These are phyloP conservation scores for Onychomys arenicola DNA, from an alignment of 2,797 vertebrate species.

Conservation along the genomic window DNA sequence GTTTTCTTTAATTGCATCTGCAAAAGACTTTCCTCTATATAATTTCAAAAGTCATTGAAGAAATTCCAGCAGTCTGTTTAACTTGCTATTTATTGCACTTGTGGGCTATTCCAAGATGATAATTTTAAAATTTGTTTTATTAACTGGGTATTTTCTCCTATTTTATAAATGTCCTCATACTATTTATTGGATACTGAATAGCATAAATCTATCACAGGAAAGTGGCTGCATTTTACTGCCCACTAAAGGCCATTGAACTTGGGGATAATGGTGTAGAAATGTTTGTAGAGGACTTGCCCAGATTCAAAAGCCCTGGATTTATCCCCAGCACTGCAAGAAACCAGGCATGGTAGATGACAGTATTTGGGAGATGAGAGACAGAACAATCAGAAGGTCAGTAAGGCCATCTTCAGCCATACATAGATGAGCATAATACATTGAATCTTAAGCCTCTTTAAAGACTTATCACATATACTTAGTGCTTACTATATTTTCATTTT, in stretches of 20 bases:
- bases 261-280: background rate
- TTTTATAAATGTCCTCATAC: background rate
- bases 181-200: background rate
- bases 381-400: background rate
- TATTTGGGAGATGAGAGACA: background rate
- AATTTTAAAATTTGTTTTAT: background rate
- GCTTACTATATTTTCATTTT: constrained; percentile 9
- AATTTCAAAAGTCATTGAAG: background rate
- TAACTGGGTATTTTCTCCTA: background rate
- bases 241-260: background rate
- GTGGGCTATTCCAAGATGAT: background rate
- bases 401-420: background rate
- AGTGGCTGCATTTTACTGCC: background rate
- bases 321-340: background rate
- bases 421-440: background rate
- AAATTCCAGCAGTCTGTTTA: background rate
- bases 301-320: background rate
- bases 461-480: background rate
- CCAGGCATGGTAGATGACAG: background rate
- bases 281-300: background rate
- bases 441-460: constrained; percentile 3
- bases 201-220: background rate
- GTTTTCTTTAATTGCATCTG: background rate
- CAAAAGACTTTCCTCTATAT: background rate
- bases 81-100: background rate